Conservation (phyloP, 2,113 vertebrate genomes). For the Orthonyx spaldingii region DNA sequence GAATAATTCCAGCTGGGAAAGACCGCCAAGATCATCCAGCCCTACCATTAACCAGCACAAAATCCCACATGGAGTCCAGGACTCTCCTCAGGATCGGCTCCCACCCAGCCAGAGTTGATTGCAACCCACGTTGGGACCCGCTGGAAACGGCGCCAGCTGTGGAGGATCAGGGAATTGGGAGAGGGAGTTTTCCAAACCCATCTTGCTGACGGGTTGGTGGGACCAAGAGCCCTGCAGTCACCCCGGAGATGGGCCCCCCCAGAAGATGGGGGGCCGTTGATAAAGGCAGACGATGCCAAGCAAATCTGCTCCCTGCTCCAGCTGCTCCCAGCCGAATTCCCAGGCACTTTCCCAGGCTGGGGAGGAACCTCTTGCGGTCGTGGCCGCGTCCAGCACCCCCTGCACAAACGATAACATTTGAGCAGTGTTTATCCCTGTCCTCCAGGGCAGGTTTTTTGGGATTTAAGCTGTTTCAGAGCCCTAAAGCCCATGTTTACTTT, state of each 20-base stretch:
- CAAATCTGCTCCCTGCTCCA: not conserved
- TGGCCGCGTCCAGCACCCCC: not conserved
- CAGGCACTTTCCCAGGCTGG: not conserved
- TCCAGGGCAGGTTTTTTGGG: not conserved
- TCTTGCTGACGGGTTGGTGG: not conserved
- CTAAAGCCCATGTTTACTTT: constrained; percentile 48
- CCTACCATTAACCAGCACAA: not conserved
- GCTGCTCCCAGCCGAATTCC: not conserved
- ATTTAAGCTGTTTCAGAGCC: constrained; percentile 36
- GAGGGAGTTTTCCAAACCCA: not conserved
- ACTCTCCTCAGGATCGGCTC: not conserved
- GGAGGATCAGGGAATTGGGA: fast-evolving
- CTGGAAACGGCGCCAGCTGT: fast-evolving
- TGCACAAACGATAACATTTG: not conserved
- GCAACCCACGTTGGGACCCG: not conserved
- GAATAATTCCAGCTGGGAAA: not conserved
- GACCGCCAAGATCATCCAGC: not conserved
- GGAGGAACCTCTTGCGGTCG: not conserved
- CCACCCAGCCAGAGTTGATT: not conserved
- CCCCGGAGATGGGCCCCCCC: fast-evolving
- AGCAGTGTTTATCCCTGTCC: constrained; percentile 28
- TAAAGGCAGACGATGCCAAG: not conserved
- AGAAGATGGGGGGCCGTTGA: not conserved
- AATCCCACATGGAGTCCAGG: not conserved
- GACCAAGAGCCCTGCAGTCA: not conserved